phyloP scores from a whole-genome alignment of 2,113 vertebrate species.

The Phylloscopus trochilus region DNA sequence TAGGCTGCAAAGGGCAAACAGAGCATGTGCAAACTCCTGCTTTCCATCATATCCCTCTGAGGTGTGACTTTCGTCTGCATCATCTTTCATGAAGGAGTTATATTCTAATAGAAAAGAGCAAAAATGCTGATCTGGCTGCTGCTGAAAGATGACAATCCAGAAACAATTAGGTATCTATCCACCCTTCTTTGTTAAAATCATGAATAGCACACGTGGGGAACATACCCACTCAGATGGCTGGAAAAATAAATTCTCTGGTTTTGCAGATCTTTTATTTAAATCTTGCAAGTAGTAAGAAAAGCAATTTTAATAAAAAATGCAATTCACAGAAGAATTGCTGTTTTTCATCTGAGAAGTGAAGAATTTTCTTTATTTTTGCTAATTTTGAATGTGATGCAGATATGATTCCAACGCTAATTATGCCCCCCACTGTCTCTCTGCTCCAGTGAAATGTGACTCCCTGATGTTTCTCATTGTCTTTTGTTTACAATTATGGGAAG shows the following conservation, averaged over 20 bases:
- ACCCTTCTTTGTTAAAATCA: not conserved
- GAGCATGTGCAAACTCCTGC: not conserved
- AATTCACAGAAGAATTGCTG: not conserved
- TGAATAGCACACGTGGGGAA: not conserved
- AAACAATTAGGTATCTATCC: not conserved
- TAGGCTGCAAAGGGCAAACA: not conserved
- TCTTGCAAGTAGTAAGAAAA: slow-evolving; percentile 27
- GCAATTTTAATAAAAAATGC: slow-evolving; percentile 27
- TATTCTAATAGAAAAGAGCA: not conserved
- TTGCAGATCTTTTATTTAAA: slow-evolving; percentile 30
- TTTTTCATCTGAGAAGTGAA: slow-evolving; percentile 35
- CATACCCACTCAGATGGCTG: not conserved
- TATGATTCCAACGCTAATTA: slow-evolving; percentile 62
- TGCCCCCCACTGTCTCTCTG: slow-evolving; percentile 36
- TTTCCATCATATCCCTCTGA: not conserved
- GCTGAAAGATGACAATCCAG: not conserved
- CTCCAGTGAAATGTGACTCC: slow-evolving; percentile 66
- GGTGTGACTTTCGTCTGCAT: not conserved
- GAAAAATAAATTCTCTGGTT: slow-evolving; percentile 13
- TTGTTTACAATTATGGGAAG: slow-evolving; percentile 63
- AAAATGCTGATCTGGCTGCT: slow-evolving; percentile 1
- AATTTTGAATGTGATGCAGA: slow-evolving; percentile 60
- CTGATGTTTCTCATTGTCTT: slow-evolving; percentile 67
- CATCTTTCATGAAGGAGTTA: not conserved
- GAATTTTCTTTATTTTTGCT: slow-evolving; percentile 62